Percentiles rank a stretch among this genome's conserved stretches.
phyloP scores from a whole-genome alignment of 2,797 vertebrate genomes.

The Aphelocoma californica region DNA sequence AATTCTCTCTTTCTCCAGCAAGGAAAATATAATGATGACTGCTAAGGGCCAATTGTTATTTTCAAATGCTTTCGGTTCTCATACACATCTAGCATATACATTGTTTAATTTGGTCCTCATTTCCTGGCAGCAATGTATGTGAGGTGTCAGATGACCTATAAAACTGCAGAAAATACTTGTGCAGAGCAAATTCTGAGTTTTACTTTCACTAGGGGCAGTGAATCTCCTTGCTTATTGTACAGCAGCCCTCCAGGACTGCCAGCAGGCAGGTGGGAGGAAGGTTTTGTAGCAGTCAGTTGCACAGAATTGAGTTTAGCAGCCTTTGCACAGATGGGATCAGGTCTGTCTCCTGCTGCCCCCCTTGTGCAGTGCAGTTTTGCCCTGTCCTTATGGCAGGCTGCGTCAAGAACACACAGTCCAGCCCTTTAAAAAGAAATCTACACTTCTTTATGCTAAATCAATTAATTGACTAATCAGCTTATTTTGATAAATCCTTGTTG shows the following conservation, averaged over 20 bases:
- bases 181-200: neutral
- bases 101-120: neutral
- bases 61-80: neutral
- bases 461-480: neutral
- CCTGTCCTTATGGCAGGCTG: neutral
- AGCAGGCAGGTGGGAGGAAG: neutral
- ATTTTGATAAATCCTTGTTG: neutral
- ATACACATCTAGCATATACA: neutral
- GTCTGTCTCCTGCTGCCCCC: neutral
- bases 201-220: neutral
- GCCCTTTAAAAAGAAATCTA: neutral
- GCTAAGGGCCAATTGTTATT: neutral
- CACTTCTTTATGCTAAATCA: neutral
- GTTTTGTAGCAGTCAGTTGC: neutral
- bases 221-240: neutral
- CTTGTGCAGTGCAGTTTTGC: neutral
- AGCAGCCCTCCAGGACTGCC: neutral
- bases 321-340: neutral
- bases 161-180: neutral
- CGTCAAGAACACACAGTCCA: neutral
- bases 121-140: neutral
- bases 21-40: neutral
- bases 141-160: neutral
- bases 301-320: neutral
- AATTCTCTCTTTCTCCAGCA: neutral